Evolutionary conservation across 2,113 vertebrate species (phyloP).

Genomic region (western clawed frog (Xenopus tropicalis)): DNA sequence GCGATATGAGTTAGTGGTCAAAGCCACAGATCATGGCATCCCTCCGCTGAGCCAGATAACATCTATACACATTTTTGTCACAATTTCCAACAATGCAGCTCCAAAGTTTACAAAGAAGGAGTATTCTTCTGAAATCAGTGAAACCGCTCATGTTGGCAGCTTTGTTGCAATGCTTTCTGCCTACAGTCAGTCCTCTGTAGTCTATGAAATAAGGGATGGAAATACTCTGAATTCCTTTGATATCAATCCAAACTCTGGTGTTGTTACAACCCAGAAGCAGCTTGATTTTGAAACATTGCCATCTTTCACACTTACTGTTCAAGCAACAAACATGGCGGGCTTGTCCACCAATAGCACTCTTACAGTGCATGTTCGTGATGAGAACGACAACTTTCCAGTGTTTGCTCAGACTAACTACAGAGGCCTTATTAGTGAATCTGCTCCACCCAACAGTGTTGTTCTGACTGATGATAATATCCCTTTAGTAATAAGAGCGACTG

Average conservation of each 20-base stretch:
- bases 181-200: constrained; percentile 86
- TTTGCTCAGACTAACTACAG: constrained; percentile 80
- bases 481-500: constrained; percentile 84
- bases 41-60: constrained; percentile 78
- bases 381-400: constrained; percentile 88
- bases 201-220: constrained; percentile 90
- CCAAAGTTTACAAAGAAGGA: constrained; percentile 84
- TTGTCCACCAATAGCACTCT: constrained; percentile 79
- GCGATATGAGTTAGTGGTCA: constrained; percentile 82
- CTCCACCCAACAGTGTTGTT: constrained; percentile 82
- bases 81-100: constrained; percentile 86
- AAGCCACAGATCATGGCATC: constrained; percentile 82
- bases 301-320: constrained; percentile 75
- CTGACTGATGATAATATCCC: constrained; percentile 81
- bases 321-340: constrained; percentile 95
- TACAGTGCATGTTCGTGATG: constrained; percentile 82
- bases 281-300: constrained; percentile 85
- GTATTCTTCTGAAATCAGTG: constrained; percentile 85
- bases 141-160: constrained; percentile 71
- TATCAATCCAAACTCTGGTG: constrained; percentile 91
- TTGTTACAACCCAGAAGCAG: constrained; percentile 77
- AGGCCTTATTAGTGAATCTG: constrained; percentile 86
- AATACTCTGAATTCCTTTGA: constrained; percentile 78
- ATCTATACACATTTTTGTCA: constrained; percentile 77
- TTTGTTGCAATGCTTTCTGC: constrained; percentile 82